Evolutionary conservation across 2,113 vertebrate species (phyloP).

Genomic region (Natator depressus): DNA sequence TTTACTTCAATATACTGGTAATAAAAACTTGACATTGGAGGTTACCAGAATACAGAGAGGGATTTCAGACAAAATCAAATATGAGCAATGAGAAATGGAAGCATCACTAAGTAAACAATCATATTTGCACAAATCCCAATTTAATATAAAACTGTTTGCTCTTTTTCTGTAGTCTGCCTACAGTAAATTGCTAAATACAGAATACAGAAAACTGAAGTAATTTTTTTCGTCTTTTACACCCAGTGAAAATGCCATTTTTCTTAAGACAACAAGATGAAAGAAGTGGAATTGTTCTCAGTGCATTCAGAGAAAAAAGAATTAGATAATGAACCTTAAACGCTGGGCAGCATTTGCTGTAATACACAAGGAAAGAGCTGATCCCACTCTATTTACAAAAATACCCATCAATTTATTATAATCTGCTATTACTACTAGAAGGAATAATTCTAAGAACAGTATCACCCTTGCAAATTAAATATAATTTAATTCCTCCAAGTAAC

Average conservation of each 20-base stretch:
- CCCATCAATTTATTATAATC: neutral
- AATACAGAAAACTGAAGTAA: conserved; percentile 8
- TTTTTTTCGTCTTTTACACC: conserved; percentile 29
- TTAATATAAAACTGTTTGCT: conserved; percentile 62
- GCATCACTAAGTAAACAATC: conserved; percentile 45
- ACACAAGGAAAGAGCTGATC: conserved; percentile 26
- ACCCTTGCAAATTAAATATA: neutral
- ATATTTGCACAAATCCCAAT: conserved; percentile 63
- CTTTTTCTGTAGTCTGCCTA: conserved; percentile 34
- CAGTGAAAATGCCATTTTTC: neutral
- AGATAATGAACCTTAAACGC: conserved; percentile 18
- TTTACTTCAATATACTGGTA: conserved; percentile 20
- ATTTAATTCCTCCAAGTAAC: conserved; percentile 7
- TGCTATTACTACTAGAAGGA: neutral
- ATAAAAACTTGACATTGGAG: conserved; percentile 17
- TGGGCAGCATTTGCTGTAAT: neutral
- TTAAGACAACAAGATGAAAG: neutral
- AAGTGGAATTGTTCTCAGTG: neutral
- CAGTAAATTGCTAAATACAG: conserved; percentile 32
- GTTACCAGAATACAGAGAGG: conserved; percentile 43
- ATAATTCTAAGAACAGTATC: neutral
- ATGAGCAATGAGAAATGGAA: conserved; percentile 59
- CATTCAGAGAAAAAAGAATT: conserved; percentile 20
- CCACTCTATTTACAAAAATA: neutral
- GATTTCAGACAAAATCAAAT: conserved; percentile 54